A percentile compares a stretch with the other conserved stretches of the same genome.
Evolutionary conservation across 2,888 invertebrate species (phyloP).

Genomic region (Trissolcus japonicus): DNA sequence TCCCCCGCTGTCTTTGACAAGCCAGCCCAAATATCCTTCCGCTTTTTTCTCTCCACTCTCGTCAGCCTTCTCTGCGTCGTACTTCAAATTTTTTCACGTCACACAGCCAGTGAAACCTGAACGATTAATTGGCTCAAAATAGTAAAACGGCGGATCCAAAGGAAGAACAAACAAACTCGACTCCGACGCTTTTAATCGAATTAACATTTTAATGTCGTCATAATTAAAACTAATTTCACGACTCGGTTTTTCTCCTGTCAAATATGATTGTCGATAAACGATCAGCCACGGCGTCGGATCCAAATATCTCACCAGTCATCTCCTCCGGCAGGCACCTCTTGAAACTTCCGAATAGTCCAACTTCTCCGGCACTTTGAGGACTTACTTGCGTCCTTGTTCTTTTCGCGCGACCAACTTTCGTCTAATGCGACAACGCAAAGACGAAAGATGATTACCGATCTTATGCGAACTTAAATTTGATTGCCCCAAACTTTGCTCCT

Average conservation of each 20-base stretch:
- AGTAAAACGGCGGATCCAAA: not conserved
- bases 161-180: not conserved
- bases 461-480: slow-evolving; percentile 24
- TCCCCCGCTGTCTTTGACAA: slow-evolving; percentile 29
- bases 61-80: not conserved
- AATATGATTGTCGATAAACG: too few species aligned
- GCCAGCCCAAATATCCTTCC: slow-evolving; percentile 39
- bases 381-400: slow-evolving; percentile 38
- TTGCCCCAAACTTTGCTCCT: not conserved
- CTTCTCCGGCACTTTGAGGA: slow-evolving; percentile 41
- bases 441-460: slow-evolving; percentile 43
- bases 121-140: slow-evolving; percentile 5
- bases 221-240: slow-evolving; percentile 4
- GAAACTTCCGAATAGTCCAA: slow-evolving; percentile 34
- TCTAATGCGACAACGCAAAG: slow-evolving; percentile 31
- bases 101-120: slow-evolving; percentile 1
- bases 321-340: slow-evolving; percentile 29
- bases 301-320: slow-evolving; percentile 12
- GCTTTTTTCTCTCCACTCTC: slow-evolving; percentile 29
- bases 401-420: slow-evolving; percentile 25
- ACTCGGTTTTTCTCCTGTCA: not conserved
- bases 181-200: not conserved
- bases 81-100: not conserved
- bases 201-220: slow-evolving; percentile 8
- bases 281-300: too few species aligned